Percentiles rank a stretch among this genome's conserved stretches.
These are phyloP conservation scores for Mesocentrotus franciscanus DNA, from an alignment of 53 echinoderm and acorn worm species.

Conservation along the genomic window DNA sequence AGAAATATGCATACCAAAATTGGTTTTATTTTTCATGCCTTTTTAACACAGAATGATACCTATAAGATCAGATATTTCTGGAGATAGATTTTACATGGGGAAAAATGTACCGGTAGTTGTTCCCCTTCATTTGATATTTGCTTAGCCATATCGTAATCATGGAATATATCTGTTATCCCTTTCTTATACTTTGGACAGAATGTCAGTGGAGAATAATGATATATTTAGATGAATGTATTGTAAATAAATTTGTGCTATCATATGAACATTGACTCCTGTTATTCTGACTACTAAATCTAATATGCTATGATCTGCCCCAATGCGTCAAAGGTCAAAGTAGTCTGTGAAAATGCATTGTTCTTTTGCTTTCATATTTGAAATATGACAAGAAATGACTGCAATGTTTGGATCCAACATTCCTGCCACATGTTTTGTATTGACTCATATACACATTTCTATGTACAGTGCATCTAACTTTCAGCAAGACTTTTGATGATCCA, in stretches of 20 bases:
- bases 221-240: not conserved
- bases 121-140: not conserved
- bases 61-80: not conserved
- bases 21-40: not conserved
- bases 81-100: not conserved
- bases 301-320: no score
- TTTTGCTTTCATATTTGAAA: no score
- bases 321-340: no score
- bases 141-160: not conserved
- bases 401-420: no score
- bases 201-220: not conserved
- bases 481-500: no score
- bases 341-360: no score
- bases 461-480: no score
- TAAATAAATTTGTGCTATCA: not conserved
- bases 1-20: not conserved
- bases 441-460: no score
- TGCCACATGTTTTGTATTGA: no score
- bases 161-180: not conserved
- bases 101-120: no score
- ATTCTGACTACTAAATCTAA: no score
- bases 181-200: not conserved
- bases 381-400: no score
- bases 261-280: not conserved
- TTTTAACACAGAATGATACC: not conserved